Conservation (phyloP, 1,140 invertebrate species). For the Eubasilissa regina region DNA sequence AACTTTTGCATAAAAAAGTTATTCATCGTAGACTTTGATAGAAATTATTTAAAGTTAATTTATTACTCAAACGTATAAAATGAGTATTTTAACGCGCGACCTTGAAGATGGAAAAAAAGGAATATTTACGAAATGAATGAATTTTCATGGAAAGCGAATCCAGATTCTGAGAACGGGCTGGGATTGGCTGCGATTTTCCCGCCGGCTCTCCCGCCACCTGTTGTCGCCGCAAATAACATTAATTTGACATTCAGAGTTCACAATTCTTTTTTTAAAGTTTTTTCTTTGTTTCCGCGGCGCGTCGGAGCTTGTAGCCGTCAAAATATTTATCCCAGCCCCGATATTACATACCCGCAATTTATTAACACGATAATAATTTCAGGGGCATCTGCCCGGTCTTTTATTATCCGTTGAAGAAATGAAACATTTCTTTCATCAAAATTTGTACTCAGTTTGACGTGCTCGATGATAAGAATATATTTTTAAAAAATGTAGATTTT, state of each 20-base stretch:
- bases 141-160: conserved; percentile 15
- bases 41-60: too few relatives aligned
- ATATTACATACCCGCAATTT: too few relatives aligned
- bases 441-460: not conserved
- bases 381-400: too few relatives aligned
- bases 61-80: too few relatives aligned
- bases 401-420: too few relatives aligned
- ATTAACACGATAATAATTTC: too few relatives aligned
- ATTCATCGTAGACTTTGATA: too few relatives aligned
- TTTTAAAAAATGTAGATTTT: too few relatives aligned
- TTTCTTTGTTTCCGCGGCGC: not conserved
- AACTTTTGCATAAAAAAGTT: too few relatives aligned
- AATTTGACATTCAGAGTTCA: conserved; percentile 2
- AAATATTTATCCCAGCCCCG: too few relatives aligned
- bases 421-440: too few relatives aligned
- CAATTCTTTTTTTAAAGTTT: conserved; percentile 7
- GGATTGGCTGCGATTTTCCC: conserved; percentile 8
- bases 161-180: conserved; percentile 9
- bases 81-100: not conserved
- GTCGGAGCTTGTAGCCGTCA: too few relatives aligned
- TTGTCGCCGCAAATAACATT: conserved; percentile 29
- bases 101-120: conserved; percentile 12
- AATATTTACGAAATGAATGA: conserved; percentile 24
- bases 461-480: not conserved
- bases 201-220: conserved; percentile 11